Base-by-base conservation (phyloP, 2,113 vertebrate genomes). In the Nannospalax galili region DNA sequence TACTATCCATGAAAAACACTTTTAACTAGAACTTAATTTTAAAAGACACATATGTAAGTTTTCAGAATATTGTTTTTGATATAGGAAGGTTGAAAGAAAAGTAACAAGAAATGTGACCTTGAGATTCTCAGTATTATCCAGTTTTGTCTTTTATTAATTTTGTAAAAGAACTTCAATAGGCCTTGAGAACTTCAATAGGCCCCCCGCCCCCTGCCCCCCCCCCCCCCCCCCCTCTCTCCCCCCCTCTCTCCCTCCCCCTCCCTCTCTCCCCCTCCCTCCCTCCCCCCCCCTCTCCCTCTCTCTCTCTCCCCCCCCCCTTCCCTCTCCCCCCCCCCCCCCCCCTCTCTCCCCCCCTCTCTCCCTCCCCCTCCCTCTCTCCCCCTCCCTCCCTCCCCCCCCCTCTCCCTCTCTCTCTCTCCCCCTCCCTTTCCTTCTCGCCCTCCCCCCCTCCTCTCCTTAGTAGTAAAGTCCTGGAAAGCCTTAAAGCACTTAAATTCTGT, bases 401-500 rank as follows among this genome's bases (percentile, higher is more conserved):
- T 16, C 65, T 24, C 1, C 32, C 5, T 40, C 1, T n/a, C 40
- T n/a, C 30, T 73, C 1, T 72, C 35, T 8, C 9, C 73, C 32
- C 10, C 45, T 73, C 7, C 11, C 65, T 24, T 1, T 37, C 5
- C 35, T 1, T n/a, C 40, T n/a, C 30, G 58, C 1, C 56, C 35
- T 8, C 9, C 73, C 32, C 10, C 45, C 11, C 84, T 37, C 26
- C 35, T 75, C 28, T 30, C 4, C 65, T 11, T n/a, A 40, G 5
- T 93, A 92, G 85, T 65, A 88, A 86, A 95, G 48, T 60, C 85
- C 84, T 75, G 69, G 79, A 97, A 96, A 96, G 22, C 48, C 65
- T 84, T 94, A 78, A 94, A 95, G 64, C 32, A 70, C 65, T 96
- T 96, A 96, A 74, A 88, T 93, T 84, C 94, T 84, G 65, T 95